Base-by-base conservation (phyloP, 2,888 invertebrate genomes). In the Parnassius orleans region DNA sequence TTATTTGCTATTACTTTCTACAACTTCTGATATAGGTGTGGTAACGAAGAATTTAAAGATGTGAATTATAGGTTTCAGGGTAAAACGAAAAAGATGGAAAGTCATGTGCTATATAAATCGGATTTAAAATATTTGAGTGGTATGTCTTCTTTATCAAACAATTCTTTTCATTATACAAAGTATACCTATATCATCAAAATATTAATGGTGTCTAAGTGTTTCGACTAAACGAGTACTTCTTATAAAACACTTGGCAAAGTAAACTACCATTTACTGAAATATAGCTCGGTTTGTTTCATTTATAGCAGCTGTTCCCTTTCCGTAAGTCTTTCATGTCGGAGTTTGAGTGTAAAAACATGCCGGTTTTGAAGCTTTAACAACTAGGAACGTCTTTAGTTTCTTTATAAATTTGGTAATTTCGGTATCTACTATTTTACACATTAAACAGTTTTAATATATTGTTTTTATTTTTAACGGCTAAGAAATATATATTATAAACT, bases 321-420 rank as follows among this genome's bases (percentile, higher is more conserved):
- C 71, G 67, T 75, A 78, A 79, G 77, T 80, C 80, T 82, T 84
- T 83, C 72, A 83, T 77, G 82, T 79, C 74, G 67, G 71, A 70
- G 69, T 74, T 74, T 70, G 72, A 65, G 76, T 80, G 73, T 82
- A 83, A 80, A 85, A 85, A 84, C 83, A 85, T 71, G 78, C 77
- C 68, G 71, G 73, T 82, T 78, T 80, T 76, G 73, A 78, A 77
- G 76, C 75, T 75, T 68, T 72, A 72, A 68, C 75, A 70, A 75
- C 74, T 72, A 58, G 76, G 77, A 75, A 71, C 74, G 69, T 74
- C 68, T 73, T 68, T 74, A 66, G 48, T 24, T 68, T 69, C 15
- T 65, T 61, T 62, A 60, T 51, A 61, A 62, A 53, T 48, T 12
- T 41, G 11, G 14, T 11, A 10, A 66, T 60, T 57, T 65, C 61